A percentile compares a stretch with the other conserved stretches of the same genome.
phyloP scores from a whole-genome alignment of 2,888 invertebrate species.

The Mythimna pallens region DNA sequence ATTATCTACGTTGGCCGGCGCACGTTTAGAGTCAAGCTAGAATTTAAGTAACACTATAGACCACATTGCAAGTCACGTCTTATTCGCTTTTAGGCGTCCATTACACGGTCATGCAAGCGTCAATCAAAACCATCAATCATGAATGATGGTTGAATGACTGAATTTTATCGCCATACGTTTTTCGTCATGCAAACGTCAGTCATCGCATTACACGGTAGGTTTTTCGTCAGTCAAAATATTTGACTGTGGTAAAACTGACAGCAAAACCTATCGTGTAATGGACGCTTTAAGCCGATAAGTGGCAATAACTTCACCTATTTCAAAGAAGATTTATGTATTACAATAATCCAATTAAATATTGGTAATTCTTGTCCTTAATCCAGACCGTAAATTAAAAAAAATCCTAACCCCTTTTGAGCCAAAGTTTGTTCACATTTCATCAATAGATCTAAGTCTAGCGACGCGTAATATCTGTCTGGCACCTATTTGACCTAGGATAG shows the following conservation, averaged over 20 bases:
- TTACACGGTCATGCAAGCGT: no score
- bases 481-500: slow-evolving; percentile 39
- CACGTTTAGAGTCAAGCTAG: background rate
- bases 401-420: background rate
- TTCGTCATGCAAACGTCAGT: no score
- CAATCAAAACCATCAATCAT: no score
- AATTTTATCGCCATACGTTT: no score
- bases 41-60: slow-evolving; percentile 1
- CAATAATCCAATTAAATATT: slow-evolving; percentile 30
- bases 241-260: no score
- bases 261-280: no score
- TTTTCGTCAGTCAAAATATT: no score
- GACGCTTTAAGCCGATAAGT: slow-evolving; percentile 33
- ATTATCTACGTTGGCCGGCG: background rate
- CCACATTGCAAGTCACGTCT: background rate
- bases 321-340: slow-evolving; percentile 21
- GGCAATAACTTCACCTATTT: slow-evolving; percentile 4
- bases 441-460: slow-evolving; percentile 16
- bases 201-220: no score
- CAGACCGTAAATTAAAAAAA: no score
- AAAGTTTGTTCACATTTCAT: slow-evolving; percentile 12
- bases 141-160: no score
- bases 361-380: background rate
- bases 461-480: slow-evolving; percentile 36
- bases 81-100: no score